Conservation (phyloP, 2,888 invertebrate species). For the Schrankia costaestrigalis region DNA sequence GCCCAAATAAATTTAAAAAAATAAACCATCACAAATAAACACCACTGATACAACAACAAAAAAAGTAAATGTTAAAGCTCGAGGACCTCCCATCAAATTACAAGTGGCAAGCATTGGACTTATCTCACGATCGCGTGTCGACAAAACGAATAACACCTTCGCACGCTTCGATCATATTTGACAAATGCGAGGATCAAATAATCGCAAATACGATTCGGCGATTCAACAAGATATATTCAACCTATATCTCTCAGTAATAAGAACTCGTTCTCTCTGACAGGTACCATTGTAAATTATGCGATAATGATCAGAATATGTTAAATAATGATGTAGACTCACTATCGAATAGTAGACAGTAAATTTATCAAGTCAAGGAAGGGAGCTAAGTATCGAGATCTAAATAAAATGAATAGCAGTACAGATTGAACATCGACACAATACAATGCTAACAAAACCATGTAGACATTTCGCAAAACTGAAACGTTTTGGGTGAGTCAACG, state of each 20-base stretch:
- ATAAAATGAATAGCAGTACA: slow-evolving; percentile 21
- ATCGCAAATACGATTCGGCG: slow-evolving; percentile 46
- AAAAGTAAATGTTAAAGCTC: slow-evolving; percentile 43
- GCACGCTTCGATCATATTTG: slow-evolving; percentile 63
- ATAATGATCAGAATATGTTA: slow-evolving; percentile 49
- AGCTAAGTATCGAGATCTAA: slow-evolving; percentile 31
- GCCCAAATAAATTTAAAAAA: slow-evolving; percentile 18
- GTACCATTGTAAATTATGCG: slow-evolving; percentile 32
- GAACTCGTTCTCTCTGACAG: slow-evolving; percentile 32
- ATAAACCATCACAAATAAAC: slow-evolving; percentile 18
- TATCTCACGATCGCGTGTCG: slow-evolving; percentile 67
- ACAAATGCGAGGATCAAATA: slow-evolving; percentile 64
- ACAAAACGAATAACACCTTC: slow-evolving; percentile 67
- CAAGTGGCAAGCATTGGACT: slow-evolving; percentile 60
- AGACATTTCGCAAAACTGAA: slow-evolving; percentile 56
- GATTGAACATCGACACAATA: slow-evolving; percentile 21
- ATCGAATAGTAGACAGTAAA: slow-evolving; percentile 41
- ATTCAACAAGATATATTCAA: slow-evolving; percentile 31
- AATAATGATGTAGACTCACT: slow-evolving; percentile 46
- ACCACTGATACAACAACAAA: slow-evolving; percentile 17
- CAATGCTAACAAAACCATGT: slow-evolving; percentile 32
- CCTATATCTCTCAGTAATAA: slow-evolving; percentile 36
- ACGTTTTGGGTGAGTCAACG: slow-evolving; percentile 59
- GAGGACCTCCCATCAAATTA: slow-evolving; percentile 65
- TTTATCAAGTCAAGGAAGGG: slow-evolving; percentile 42